These are phyloP conservation scores for Amaurobius ferox DNA, from an alignment of 2,888 invertebrate species.

Conservation along the genomic window DNA sequence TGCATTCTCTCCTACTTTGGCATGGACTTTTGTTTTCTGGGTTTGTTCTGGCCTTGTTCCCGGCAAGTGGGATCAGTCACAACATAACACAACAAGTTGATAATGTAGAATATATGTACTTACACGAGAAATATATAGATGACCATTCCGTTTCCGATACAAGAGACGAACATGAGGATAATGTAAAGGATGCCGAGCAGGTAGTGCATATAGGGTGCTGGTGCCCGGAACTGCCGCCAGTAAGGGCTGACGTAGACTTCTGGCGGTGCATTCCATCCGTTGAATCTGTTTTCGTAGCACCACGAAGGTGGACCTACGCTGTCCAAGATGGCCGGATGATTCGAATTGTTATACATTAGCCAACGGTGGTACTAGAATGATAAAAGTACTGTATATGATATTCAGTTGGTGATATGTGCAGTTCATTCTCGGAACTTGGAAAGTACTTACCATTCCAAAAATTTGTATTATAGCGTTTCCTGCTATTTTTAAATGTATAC, in stretches of 20 bases:
- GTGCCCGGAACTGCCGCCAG: constrained; percentile 88
- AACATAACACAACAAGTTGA: no score
- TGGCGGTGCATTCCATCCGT: constrained; percentile 84
- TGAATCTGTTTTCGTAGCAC: constrained; percentile 57
- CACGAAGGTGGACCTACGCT: constrained; percentile 40
- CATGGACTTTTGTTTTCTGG: no score
- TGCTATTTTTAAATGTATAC: no score
- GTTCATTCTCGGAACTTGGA: no score
- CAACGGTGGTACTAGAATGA: constrained; percentile 28
- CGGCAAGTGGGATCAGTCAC: no score
- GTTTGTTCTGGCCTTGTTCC: no score
- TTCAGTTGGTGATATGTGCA: no score
- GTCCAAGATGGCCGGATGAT: constrained; percentile 12
- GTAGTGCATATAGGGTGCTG: constrained; percentile 88
- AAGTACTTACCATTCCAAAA: no score
- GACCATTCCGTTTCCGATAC: constrained; percentile 89
- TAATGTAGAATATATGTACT: constrained; percentile 78
- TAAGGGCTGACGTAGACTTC: constrained; percentile 86
- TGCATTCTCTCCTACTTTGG: no score
- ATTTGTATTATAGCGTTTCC: no score
- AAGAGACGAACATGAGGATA: constrained; percentile 83
- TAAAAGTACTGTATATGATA: no score
- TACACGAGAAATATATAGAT: constrained; percentile 89
- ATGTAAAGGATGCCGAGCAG: constrained; percentile 87
- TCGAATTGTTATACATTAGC: constrained; percentile 36